These are phyloP conservation scores for Hemitrygon akajei DNA, from an alignment of 2,797 vertebrate species.

Conservation along the genomic window DNA sequence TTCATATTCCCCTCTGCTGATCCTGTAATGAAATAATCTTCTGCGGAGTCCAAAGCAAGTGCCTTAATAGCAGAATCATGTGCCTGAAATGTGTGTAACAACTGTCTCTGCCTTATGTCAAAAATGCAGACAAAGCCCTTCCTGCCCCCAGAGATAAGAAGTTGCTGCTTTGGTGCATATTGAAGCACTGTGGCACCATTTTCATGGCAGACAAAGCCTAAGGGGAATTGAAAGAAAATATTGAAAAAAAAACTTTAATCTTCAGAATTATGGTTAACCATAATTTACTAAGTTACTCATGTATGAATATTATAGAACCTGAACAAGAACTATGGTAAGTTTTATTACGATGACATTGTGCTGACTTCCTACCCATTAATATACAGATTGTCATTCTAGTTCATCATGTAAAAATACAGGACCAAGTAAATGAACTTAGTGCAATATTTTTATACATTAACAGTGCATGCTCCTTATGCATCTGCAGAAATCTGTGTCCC, in stretches of 20 bases:
- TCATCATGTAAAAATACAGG: background rate
- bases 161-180: constrained; percentile 86
- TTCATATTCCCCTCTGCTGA: constrained; percentile 98
- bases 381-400: background rate
- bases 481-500: background rate
- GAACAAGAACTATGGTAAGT: background rate
- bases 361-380: background rate
- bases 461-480: no score
- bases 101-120: constrained; percentile 90
- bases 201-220: constrained; percentile 92
- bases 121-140: constrained; percentile 87
- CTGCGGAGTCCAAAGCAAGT: constrained; percentile 76
- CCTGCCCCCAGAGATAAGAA: constrained; percentile 86
- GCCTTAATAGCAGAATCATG: constrained; percentile 94
- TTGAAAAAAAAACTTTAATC: background rate
- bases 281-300: background rate
- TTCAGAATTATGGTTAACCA: background rate
- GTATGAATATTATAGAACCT: no score
- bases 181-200: constrained; percentile 92
- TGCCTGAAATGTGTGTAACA: constrained; percentile 89
- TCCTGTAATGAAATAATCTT: constrained; percentile 91
- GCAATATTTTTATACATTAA: background rate
- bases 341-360: background rate
- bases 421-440: background rate
- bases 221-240: background rate